Evolutionary conservation across 2,113 vertebrate genomes (phyloP), one percentile per base, ranked within the genome.

Genomic region (Mesocricetus auratus): DNA sequence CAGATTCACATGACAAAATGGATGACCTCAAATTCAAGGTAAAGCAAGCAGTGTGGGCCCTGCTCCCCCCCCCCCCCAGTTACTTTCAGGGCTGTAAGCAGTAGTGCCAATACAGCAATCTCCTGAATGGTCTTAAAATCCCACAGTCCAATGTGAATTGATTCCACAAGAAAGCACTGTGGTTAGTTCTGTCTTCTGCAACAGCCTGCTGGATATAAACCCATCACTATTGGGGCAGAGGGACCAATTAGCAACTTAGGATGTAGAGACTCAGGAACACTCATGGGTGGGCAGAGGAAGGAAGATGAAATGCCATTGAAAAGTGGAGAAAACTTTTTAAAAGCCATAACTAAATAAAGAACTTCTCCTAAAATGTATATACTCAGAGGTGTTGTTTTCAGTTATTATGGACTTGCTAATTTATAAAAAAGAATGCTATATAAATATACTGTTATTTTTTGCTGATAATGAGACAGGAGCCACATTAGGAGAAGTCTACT

Each of bases 371-470:
- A 90, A 95, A 95, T 42, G 90, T 79, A 53, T 33, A 75, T 24
- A 82, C 60, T 89, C 75, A 94, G 42, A 94, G 39, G 87, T 86
- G 16, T 17, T 88, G 64, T 68, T 95, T 85, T 95, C 87, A 94
- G 87, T 78, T 97, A 87, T 60, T 42, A 94, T 2, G 81, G 73
- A 94, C 60, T 24, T 88, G 42, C 45, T 71, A 90, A 90, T 68
- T 68, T 19, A 47, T 58, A 56, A 83, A 15, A 74, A 11, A 64
- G 8, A 62, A 85, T 89, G 29, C 89, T 94, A 94, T 9, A 58
- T 68, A 95, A 96, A 66, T 83, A 79, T 82, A 77, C 31, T 71
- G 53, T 68, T 75, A 91, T 17, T 89, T 45, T 71, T 92, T 92
- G 58, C 66, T 82, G 31, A 53, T 83, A 79, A 73, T 6, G 21